A percentile compares a stretch with the other conserved stretches of the same genome.
These are phyloP conservation scores for Trialeurodes vaporariorum DNA, from an alignment of 1,140 invertebrate species.

Conservation along the genomic window DNA sequence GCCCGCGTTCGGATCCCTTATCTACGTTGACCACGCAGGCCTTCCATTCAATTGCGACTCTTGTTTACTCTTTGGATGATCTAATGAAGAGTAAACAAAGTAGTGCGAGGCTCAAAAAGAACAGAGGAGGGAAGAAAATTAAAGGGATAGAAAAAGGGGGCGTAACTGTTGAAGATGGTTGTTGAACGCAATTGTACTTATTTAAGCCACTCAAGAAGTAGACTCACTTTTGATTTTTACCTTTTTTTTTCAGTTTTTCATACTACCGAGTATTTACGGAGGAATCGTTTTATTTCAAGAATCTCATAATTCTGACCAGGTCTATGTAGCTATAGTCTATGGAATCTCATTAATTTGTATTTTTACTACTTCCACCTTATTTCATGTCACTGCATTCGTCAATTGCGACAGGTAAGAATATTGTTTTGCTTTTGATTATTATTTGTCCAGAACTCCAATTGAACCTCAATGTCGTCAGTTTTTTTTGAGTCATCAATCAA, in stretches of 20 bases:
- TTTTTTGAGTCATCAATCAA: too few species aligned
- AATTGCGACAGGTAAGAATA: conserved; percentile 49
- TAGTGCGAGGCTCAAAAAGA: neutral
- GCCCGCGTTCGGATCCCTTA: too few species aligned
- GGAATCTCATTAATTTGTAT: conserved; percentile 71
- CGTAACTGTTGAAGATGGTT: too few species aligned
- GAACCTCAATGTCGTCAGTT: too few species aligned
- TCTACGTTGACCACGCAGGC: too few species aligned
- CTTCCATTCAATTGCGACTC: too few species aligned
- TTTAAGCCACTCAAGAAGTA: conserved; percentile 2
- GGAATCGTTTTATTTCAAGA: conserved; percentile 58
- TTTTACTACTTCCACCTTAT: conserved; percentile 80
- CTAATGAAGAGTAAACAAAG: neutral
- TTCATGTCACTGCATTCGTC: conserved; percentile 76
- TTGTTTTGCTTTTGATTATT: too few species aligned
- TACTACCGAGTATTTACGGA: conserved; percentile 65
- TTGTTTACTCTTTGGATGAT: neutral
- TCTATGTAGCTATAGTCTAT: conserved; percentile 69
- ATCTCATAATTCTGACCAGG: conserved; percentile 57
- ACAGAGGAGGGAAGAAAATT: neutral
- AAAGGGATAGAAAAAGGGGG: too few species aligned
- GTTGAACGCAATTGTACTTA: neutral
- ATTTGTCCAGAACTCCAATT: too few species aligned
- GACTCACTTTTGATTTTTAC: conserved; percentile 5
- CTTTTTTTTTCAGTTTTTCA: conserved; percentile 46